Base-by-base conservation (phyloP, 2,113 vertebrate genomes). In the Machaerirhynchus nigripectus region DNA sequence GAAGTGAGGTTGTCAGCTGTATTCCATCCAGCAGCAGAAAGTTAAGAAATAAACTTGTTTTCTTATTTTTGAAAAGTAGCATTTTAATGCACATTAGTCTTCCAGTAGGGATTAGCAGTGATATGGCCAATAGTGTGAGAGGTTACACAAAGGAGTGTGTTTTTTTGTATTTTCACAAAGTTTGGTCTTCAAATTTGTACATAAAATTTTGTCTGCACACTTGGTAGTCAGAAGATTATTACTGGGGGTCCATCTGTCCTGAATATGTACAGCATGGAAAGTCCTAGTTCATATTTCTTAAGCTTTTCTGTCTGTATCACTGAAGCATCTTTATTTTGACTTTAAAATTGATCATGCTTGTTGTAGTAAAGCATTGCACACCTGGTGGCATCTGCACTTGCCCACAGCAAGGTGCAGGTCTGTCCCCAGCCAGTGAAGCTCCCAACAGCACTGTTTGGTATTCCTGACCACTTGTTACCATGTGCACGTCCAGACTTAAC, bases 401-500 rank as follows among this genome's bases (percentile, higher is more conserved):
- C 27, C 46, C 11, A 8, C 1, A 1, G n/a, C n/a, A n/a, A n/a
- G 13, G 0, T 33, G 12, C 10, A 35, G 27, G 23, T 73, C 35
- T 53, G 55, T 80, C 21, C 31, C 53, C 55, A 28, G n/a, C 15
- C 24, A 11, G 28, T 8, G 16, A 33, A 47, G 35, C 6, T 76
- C 24, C 47, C 35, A 84, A 4, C 13, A 71, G 30, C 24, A 19
- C 16, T 52, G 0, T 59, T 64, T 47, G 56, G 15, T 76, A 26
- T 8, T 60, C 22, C 40, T 92, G 17, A 28, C 53, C 13, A 2
- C 76, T 55, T 13, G 23, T 69, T 74, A 49, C 15, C 18, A 11
- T 2, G 1, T 16, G 21, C 18, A 7, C 0, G 0, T 40, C 49
- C 27, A 37, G 30, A 9, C 35, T 42, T 49, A 33, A 24, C 24